A percentile compares a stretch with the other conserved stretches of the same genome.
These are phyloP conservation scores for Protodeltote pygarga DNA, from an alignment of 2,888 invertebrate genomes.

Conservation along the genomic window DNA sequence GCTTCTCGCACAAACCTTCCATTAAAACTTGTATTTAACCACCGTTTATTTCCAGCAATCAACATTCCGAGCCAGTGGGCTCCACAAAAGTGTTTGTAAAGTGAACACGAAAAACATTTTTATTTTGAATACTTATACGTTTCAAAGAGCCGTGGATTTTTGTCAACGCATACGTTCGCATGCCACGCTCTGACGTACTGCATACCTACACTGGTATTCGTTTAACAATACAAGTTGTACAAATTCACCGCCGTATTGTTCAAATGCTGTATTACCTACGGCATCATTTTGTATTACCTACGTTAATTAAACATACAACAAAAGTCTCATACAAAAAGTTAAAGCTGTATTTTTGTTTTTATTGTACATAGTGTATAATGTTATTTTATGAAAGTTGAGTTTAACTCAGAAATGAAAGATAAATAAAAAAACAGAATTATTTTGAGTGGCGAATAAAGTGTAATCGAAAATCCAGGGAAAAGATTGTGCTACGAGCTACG, in stretches of 20 bases:
- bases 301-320: conserved; percentile 28
- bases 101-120: conserved; percentile 33
- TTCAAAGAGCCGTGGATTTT: conserved; percentile 38
- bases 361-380: conserved; percentile 12
- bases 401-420: not conserved
- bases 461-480: conserved; percentile 7
- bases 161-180: conserved; percentile 29
- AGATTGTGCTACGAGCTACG: conserved; percentile 14
- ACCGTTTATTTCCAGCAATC: conserved; percentile 18
- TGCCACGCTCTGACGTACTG: conserved; percentile 7
- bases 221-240: conserved; percentile 22
- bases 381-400: conserved; percentile 9
- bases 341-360: conserved; percentile 8
- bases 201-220: conserved; percentile 25
- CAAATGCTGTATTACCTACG: conserved; percentile 36
- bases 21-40: conserved; percentile 1
- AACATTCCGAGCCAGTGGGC: conserved; percentile 17
- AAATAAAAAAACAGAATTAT: not conserved
- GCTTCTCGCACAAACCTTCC: not conserved
- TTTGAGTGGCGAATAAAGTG: conserved; percentile 1
- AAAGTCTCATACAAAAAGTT: too few relatives aligned
- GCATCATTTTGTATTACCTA: too few relatives aligned
- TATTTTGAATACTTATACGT: conserved; percentile 44
- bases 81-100: conserved; percentile 26
- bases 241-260: conserved; percentile 26